Conservation (phyloP, 2,113 vertebrate species). For the Zosterops hypoxanthus region DNA sequence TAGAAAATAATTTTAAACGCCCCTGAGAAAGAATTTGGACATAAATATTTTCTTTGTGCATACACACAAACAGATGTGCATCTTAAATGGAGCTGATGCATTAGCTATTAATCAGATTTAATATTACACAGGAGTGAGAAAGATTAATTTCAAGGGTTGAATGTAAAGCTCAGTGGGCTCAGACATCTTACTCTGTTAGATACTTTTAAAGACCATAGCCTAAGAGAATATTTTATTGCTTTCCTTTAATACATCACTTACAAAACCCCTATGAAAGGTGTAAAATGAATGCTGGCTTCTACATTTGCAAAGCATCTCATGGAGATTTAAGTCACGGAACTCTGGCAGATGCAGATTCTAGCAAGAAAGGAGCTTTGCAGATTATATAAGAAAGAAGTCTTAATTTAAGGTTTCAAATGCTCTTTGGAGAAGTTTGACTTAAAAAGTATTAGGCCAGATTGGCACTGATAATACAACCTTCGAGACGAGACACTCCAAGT, state of each 20-base stretch:
- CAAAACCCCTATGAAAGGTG: not conserved
- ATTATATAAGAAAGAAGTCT: not conserved
- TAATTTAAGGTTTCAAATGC: not conserved
- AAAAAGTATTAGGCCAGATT: not conserved
- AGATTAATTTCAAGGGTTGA: not conserved
- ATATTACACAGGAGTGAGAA: not conserved
- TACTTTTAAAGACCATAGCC: not conserved
- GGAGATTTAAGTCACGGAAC: not conserved
- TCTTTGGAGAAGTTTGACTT: not conserved
- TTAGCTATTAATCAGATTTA: not conserved
- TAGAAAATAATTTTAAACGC: conserved; percentile 20
- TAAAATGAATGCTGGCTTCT: not conserved
- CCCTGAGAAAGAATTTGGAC: conserved; percentile 4
- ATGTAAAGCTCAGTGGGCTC: not conserved
- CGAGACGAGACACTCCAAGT: not conserved
- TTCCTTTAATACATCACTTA: not conserved
- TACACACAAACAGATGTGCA: conserved; percentile 4
- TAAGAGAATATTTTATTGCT: not conserved
- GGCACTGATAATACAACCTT: not conserved
- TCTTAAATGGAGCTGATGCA: not conserved
- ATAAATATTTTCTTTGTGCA: conserved; percentile 15
- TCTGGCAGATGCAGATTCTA: not conserved
- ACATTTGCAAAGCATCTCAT: not conserved
- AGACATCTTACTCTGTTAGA: not conserved
- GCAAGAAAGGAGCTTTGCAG: conserved; percentile 8